These are phyloP conservation scores for Callorhinus ursinus DNA, from an alignment of 2,113 vertebrate species.

Conservation along the genomic window DNA sequence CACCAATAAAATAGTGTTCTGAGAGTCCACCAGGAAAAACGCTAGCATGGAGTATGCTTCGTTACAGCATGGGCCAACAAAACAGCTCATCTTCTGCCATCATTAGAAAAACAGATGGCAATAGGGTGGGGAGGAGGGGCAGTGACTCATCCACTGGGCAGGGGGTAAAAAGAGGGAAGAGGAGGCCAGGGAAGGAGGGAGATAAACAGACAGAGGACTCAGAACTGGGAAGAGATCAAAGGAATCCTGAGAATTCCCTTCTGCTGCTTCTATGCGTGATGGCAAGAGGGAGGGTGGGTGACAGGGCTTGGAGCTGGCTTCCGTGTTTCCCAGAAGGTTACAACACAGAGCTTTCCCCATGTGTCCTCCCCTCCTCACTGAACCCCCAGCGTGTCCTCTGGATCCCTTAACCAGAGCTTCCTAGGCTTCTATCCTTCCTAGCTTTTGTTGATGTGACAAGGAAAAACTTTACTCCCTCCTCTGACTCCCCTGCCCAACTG, in stretches of 20 bases:
- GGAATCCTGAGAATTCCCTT: conserved; percentile 74
- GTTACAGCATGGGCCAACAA: conserved; percentile 61
- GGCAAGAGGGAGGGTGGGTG: background rate
- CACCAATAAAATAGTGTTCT: conserved; percentile 68
- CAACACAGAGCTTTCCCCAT: background rate
- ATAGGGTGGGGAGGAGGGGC: background rate
- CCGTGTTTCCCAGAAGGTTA: conserved; percentile 59
- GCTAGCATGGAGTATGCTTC: conserved; percentile 49
- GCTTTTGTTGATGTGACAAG: background rate
- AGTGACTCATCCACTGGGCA: conserved; percentile 82
- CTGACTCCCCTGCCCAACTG: background rate
- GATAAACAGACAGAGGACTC: conserved; percentile 66
- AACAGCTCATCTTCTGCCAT: conserved; percentile 84
- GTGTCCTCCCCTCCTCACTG: background rate
- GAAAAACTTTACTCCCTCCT: background rate
- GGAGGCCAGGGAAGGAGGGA: conserved; percentile 56
- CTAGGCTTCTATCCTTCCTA: background rate
- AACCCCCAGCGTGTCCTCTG: background rate
- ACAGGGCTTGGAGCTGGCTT: conserved; percentile 9
- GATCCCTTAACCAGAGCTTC: background rate
- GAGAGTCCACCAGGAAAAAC: conserved; percentile 74
- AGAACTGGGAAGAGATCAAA: conserved; percentile 73
- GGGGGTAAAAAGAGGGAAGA: background rate
- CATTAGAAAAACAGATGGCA: conserved; percentile 86
- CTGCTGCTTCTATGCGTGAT: conserved; percentile 58